Evolutionary conservation across 2,797 vertebrate genomes (phyloP).

Genomic region (Synanceia verrucosa): DNA sequence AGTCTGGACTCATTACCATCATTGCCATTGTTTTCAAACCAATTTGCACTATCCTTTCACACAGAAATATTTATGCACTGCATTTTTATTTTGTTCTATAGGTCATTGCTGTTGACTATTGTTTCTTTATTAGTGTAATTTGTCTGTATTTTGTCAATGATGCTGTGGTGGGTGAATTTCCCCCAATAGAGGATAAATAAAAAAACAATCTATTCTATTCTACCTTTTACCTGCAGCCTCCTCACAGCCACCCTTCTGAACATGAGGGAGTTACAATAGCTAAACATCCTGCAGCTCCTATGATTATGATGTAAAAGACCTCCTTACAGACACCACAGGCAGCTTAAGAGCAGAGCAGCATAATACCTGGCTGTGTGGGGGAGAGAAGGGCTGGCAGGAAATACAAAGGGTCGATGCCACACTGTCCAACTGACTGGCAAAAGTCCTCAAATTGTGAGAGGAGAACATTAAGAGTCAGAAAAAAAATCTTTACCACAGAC

Average conservation of each 20-base stretch:
- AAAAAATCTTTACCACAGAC: conserved; percentile 30
- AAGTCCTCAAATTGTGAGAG: neutral
- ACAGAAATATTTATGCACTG: no score
- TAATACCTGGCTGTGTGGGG: conserved; percentile 34
- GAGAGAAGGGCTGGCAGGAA: neutral
- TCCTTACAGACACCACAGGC: conserved; percentile 31
- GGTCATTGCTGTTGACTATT: no score
- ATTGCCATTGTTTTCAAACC: no score
- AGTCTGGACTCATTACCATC: no score
- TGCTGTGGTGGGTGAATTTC: no score
- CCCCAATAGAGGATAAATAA: no score
- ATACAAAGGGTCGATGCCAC: neutral
- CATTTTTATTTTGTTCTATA: no score
- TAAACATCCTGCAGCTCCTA: conserved; percentile 30
- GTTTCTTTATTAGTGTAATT: no score
- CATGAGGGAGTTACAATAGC: conserved; percentile 21
- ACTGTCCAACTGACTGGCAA: neutral
- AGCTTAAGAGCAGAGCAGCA: conserved; percentile 33
- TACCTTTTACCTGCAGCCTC: neutral
- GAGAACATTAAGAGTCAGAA: conserved; percentile 6
- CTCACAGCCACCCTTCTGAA: neutral
- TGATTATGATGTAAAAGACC: conserved; percentile 6
- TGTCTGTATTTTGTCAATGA: no score
- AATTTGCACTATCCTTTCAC: no score
- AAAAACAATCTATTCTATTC: neutral